Evolutionary conservation across 2,888 invertebrate genomes (phyloP).

Genomic region (Boloria euphrosyne): DNA sequence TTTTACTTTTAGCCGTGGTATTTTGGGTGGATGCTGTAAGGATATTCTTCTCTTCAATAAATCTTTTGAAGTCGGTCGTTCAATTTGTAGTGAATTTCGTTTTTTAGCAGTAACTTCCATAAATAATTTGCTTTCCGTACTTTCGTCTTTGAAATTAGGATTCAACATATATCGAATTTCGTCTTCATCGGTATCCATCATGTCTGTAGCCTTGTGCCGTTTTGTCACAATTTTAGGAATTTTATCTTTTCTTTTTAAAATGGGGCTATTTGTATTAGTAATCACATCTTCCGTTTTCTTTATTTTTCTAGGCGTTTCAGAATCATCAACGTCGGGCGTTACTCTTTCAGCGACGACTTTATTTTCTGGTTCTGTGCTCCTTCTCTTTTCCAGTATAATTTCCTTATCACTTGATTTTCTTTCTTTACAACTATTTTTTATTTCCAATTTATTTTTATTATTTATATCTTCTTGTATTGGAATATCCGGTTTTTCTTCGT

Average conservation of each 20-base stretch:
- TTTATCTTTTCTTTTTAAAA: constrained; percentile 56
- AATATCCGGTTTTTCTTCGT: background rate
- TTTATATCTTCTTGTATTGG: background rate
- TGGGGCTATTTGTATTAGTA: constrained; percentile 41
- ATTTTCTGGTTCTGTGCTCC: constrained; percentile 16
- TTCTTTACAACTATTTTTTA: background rate
- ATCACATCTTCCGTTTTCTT: constrained; percentile 41
- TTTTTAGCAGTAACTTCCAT: constrained; percentile 68
- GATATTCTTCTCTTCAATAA: constrained; percentile 66
- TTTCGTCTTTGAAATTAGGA: constrained; percentile 62
- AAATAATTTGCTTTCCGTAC: constrained; percentile 58
- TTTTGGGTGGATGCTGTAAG: constrained; percentile 69
- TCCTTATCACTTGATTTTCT: constrained; percentile 10
- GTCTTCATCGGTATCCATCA: constrained; percentile 61
- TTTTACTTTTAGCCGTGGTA: constrained; percentile 65
- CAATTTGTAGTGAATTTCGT: constrained; percentile 69
- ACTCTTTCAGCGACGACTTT: background rate
- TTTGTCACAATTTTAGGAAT: constrained; percentile 52
- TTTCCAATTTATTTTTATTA: background rate
- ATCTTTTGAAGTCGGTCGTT: constrained; percentile 69
- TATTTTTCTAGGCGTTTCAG: constrained; percentile 31
- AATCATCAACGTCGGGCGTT: background rate
- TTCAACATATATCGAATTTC: constrained; percentile 75
- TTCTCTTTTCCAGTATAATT: constrained; percentile 23
- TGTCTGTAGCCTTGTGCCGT: constrained; percentile 51